These are phyloP conservation scores for Caradrina clavipalpis DNA, from an alignment of 2,888 invertebrate species.

Conservation along the genomic window DNA sequence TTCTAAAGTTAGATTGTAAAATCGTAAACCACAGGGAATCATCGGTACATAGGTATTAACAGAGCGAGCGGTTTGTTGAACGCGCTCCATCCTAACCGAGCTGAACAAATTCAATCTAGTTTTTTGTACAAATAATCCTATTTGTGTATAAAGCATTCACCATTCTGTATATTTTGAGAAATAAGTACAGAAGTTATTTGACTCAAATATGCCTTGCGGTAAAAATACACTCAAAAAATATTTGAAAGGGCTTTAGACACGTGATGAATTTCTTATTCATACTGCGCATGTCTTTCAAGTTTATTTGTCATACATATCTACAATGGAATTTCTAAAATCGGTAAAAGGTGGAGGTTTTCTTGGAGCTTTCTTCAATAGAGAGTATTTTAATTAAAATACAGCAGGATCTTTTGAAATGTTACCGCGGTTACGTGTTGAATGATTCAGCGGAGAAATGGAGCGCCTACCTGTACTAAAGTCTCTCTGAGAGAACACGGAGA, in stretches of 20 bases:
- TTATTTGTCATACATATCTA: slow-evolving; percentile 69
- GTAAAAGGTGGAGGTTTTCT: slow-evolving; percentile 69
- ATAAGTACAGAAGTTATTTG: not conserved
- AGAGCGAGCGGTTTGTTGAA: slow-evolving; percentile 71
- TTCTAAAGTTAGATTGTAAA: slow-evolving; percentile 91
- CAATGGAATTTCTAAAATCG: slow-evolving; percentile 63
- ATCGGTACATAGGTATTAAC: slow-evolving; percentile 81
- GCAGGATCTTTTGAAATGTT: slow-evolving; percentile 6
- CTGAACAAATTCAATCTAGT: slow-evolving; percentile 36
- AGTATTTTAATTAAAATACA: slow-evolving; percentile 10
- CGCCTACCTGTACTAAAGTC: slow-evolving; percentile 12
- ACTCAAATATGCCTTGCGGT: not conserved
- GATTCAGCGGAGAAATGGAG: slow-evolving; percentile 13
- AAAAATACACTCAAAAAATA: slow-evolving; percentile 21
- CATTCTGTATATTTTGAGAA: slow-evolving; percentile 3
- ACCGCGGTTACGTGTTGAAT: slow-evolving; percentile 23
- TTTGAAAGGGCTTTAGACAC: slow-evolving; percentile 55
- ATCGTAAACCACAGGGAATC: slow-evolving; percentile 88
- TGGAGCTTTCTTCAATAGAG: not conserved
- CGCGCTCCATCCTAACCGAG: slow-evolving; percentile 59
- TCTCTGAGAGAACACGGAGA: slow-evolving; percentile 19
- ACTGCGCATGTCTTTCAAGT: slow-evolving; percentile 83
- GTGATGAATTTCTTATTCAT: slow-evolving; percentile 74
- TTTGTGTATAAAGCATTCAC: slow-evolving; percentile 2
- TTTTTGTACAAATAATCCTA: slow-evolving; percentile 22